Evolutionary conservation across 2,113 vertebrate genomes (phyloP), one percentile per base, ranked within the genome.

Genomic region (Hippocampus comes): DNA sequence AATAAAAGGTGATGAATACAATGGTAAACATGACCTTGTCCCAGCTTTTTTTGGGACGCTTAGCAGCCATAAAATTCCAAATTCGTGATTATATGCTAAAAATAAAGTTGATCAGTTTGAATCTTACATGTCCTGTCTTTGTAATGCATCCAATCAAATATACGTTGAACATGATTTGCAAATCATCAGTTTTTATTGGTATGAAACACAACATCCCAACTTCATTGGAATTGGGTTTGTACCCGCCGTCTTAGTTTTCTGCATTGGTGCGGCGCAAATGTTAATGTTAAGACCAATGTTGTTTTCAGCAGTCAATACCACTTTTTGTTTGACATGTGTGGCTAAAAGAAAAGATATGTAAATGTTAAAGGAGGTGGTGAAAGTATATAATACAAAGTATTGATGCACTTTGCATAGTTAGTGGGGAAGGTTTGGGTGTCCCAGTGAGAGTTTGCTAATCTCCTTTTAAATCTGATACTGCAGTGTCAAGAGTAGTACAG

Each of bases 321-420:
- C 68, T 75, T 68, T 67, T 27, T 68, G 74, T 53, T 74, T 67
- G 76, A 77, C 74, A 65, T 48, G 66, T 48, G 65, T 9, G 34
- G 59, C 68, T 82, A 68, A 63, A 68, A 73, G n/a, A 27, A 66
- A 23, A 15, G 15, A 18, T 18, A 34, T 71, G 48, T 51, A 79
- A 69, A 61, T 68, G 64, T 77, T 70, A 74, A 51, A 75, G 72
- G 49, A 51, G 72, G 49, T 68, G 49, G 77, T 71, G 70, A 64
- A 56, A 48, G 51, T 72, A 72, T 79, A 46, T 63, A 80, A 85
- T 86, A 87, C 86, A 88, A 90, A 91, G 87, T 87, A 82, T 83
- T 59, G 41, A 84, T 85, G 87, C 83, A 87, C 87, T 87, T 85
- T 88, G 86, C 85, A 84, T 77, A 80, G 76, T 77, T 72, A 42